Percentiles rank a stretch among this genome's conserved stretches.
These are phyloP conservation scores for Andricus grossulariae DNA, from an alignment of 1,140 invertebrate genomes.

Conservation along the genomic window DNA sequence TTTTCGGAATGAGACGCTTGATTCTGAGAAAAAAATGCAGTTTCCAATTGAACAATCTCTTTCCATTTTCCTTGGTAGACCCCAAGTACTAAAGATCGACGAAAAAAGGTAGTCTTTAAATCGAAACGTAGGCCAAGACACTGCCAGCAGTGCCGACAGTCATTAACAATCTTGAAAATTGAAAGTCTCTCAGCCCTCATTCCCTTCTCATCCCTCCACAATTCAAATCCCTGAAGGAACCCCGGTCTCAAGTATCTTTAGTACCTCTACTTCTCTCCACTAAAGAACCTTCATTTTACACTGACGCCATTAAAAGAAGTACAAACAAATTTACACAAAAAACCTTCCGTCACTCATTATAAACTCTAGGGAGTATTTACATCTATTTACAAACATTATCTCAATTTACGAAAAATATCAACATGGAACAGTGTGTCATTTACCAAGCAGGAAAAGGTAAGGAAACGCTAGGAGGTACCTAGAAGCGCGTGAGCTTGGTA, in stretches of 20 bases:
- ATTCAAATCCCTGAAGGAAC: neutral
- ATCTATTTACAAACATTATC: slow-evolving; percentile 67
- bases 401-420: slow-evolving; percentile 52
- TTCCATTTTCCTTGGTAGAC: slow-evolving; percentile 9
- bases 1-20: too few species aligned
- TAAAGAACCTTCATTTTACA: slow-evolving; percentile 56
- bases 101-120: neutral
- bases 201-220: slow-evolving; percentile 25
- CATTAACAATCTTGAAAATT: slow-evolving; percentile 16
- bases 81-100: neutral
- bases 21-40: too few species aligned
- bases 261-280: slow-evolving; percentile 42
- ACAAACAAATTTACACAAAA: slow-evolving; percentile 74
- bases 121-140: slow-evolving; percentile 47
- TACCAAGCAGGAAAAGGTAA: slow-evolving; percentile 7
- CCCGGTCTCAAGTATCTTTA: slow-evolving; percentile 34
- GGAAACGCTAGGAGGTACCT: slow-evolving; percentile 38
- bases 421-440: slow-evolving; percentile 54
- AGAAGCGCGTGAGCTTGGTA: slow-evolving; percentile 32
- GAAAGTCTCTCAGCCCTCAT: slow-evolving; percentile 48
- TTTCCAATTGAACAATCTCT: slow-evolving; percentile 14
- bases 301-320: slow-evolving; percentile 69
- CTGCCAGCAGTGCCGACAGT: slow-evolving; percentile 64
- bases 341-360: slow-evolving; percentile 61
- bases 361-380: slow-evolving; percentile 70